Percentiles rank a stretch among this genome's conserved stretches.
These are phyloP conservation scores for Dermatemys mawii DNA, from an alignment of 2,113 vertebrate genomes.

Conservation along the genomic window DNA sequence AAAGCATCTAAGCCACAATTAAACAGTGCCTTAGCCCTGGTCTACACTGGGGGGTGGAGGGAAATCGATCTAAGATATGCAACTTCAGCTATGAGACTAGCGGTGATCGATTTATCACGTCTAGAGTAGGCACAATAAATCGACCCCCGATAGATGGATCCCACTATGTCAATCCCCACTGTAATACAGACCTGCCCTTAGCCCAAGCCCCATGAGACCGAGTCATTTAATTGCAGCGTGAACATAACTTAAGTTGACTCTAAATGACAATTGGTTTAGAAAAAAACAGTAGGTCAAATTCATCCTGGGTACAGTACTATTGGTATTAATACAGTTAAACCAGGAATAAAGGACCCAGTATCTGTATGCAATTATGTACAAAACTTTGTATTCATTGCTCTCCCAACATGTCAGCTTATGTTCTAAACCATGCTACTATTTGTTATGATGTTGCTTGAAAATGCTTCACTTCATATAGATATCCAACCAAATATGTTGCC, in stretches of 20 bases:
- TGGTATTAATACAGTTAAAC: background rate
- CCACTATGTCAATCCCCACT: too few species aligned
- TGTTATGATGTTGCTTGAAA: slow-evolving; percentile 25
- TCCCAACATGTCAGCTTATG: slow-evolving; percentile 11
- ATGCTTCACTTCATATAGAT: slow-evolving; percentile 9
- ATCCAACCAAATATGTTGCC: slow-evolving; percentile 21
- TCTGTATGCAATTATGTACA: background rate
- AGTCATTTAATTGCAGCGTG: background rate
- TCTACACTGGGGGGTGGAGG: too few species aligned
- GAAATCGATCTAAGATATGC: too few species aligned
- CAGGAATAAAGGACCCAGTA: background rate
- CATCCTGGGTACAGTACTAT: background rate
- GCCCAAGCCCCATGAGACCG: background rate
- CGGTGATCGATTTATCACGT: too few species aligned
- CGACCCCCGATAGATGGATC: too few species aligned
- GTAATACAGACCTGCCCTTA: too few species aligned
- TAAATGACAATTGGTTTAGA: background rate
- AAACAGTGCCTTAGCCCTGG: background rate
- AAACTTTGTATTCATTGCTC: slow-evolving; percentile 32
- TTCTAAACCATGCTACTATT: slow-evolving; percentile 20
- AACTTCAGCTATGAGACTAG: too few species aligned
- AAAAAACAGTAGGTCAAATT: background rate
- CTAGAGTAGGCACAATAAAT: too few species aligned
- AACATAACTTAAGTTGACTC: background rate
- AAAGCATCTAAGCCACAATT: background rate